Evolutionary conservation across 2,797 vertebrate genomes (phyloP).

Genomic region (Coregonus ussuriensis): DNA sequence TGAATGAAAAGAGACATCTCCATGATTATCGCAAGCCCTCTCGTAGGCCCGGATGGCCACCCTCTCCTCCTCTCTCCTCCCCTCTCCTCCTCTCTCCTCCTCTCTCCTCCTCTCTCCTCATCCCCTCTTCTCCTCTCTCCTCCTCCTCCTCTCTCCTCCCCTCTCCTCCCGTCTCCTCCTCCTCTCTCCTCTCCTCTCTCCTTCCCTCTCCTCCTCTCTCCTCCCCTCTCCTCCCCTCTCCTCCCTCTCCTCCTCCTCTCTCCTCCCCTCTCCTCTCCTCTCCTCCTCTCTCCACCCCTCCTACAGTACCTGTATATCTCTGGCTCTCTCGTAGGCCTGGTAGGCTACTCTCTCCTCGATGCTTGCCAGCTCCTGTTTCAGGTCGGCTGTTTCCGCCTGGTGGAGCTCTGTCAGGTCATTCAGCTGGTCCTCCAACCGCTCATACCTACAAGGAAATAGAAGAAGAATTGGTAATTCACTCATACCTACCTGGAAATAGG

Average conservation of each 20-base stretch:
- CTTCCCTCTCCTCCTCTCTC: no score
- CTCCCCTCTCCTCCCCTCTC: slow-evolving; percentile 78
- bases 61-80: no score
- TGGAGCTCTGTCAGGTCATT: slow-evolving; percentile 93
- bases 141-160: no score
- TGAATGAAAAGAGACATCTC: no score
- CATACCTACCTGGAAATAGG: background rate
- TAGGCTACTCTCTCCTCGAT: slow-evolving; percentile 95
- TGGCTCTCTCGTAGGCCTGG: slow-evolving; percentile 90
- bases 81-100: no score
- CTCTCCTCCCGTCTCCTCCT: no score
- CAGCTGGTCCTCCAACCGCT: slow-evolving; percentile 90
- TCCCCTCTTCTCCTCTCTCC: no score
- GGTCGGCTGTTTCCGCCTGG: slow-evolving; percentile 90
- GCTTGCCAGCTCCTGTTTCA: slow-evolving; percentile 94
- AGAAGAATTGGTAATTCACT: background rate
- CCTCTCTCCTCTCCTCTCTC: no score
- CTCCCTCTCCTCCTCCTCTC: slow-evolving; percentile 58
- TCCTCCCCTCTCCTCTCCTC: no score
- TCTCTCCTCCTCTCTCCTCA: no score
- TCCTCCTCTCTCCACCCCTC: background rate
- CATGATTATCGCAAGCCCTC: no score
- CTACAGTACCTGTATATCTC: slow-evolving; percentile 88
- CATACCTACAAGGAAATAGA: slow-evolving; percentile 66
- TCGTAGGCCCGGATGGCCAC: no score